phyloP scores from a whole-genome alignment of 1,140 invertebrate species.

The Ctenoplectra terminalis region DNA sequence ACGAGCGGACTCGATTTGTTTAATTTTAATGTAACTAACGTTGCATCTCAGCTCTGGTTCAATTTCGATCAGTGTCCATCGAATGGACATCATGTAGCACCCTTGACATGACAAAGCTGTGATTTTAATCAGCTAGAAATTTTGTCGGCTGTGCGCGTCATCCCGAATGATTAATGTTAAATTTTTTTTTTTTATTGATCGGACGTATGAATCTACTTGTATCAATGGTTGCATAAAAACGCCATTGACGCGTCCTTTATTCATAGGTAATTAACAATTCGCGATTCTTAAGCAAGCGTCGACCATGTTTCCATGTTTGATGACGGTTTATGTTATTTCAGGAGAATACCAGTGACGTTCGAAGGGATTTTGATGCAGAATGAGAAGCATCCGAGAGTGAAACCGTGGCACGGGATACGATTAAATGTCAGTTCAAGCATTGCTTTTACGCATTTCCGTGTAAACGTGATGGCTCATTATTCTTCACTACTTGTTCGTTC shows the following conservation, averaged over 20 bases:
- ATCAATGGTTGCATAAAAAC: slow-evolving; percentile 5
- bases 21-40: background rate
- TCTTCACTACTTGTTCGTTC: background rate
- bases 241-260: background rate
- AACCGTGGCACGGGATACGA: background rate
- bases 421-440: slow-evolving; percentile 48
- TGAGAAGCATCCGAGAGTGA: background rate
- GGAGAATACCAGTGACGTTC: background rate
- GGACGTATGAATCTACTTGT: background rate
- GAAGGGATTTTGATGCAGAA: slow-evolving; percentile 22
- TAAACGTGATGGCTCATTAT: background rate
- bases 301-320: background rate
- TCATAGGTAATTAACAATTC: slow-evolving; percentile 13
- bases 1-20: no score
- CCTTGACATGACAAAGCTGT: background rate
- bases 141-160: background rate
- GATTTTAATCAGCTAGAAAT: background rate
- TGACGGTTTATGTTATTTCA: background rate
- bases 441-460: slow-evolving; percentile 27
- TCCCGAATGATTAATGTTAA: background rate
- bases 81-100: background rate
- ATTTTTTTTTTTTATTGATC: background rate
- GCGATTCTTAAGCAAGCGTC: background rate
- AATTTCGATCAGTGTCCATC: background rate
- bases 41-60: background rate